Evolutionary conservation across 2,797 vertebrate species (phyloP), one percentile per base, ranked within the genome.

Genomic region (Acanthopagrus latus): DNA sequence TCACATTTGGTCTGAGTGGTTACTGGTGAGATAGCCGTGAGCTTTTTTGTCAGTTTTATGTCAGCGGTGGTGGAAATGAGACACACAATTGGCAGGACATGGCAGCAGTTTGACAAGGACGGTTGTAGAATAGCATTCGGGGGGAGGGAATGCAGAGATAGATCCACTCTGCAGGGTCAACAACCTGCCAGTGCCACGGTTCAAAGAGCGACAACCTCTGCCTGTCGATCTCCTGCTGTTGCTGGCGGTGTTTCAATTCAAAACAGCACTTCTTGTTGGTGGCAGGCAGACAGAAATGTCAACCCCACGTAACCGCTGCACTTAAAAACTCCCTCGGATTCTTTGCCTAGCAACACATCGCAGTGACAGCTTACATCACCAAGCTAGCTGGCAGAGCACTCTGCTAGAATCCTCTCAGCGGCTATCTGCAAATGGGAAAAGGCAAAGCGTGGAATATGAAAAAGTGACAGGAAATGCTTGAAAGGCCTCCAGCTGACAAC

Each of bases 311-410:
- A 81, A 81, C 57, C 10, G 3, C 77, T 59, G 56, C 68, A 62
- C 81, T 76, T 71, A 71, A 46, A 83, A 80, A 76, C 72, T 63
- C 74, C 56, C 33, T 73, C 69, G 48, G 43, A 58, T 41, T 58
- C 68, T 89, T 82, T 87, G 71, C 88, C 82, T 83, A 74, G 85
- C 83, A 91, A 91, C 86, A 82, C 85, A 71, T 71, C 41, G 75
- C 71, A 73, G 80, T 80, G 85, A 84, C 87, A 87, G 73, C 81
- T 90, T 72, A 85, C 71, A 86, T 90, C 81, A 86, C 46, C 55
- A 0, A 46, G 78, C 74, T 62, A 3, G 54, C 78, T 46, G 59
- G 64, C 74, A 56, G 60, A 71, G 56, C 62, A 56, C 27, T 69
- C 65, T 23, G 65, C 77, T 55, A 27, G 76, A 33, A n/a, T 70